phyloP scores from a whole-genome alignment of 2,113 vertebrate genomes.

The Pelusios castaneus region DNA sequence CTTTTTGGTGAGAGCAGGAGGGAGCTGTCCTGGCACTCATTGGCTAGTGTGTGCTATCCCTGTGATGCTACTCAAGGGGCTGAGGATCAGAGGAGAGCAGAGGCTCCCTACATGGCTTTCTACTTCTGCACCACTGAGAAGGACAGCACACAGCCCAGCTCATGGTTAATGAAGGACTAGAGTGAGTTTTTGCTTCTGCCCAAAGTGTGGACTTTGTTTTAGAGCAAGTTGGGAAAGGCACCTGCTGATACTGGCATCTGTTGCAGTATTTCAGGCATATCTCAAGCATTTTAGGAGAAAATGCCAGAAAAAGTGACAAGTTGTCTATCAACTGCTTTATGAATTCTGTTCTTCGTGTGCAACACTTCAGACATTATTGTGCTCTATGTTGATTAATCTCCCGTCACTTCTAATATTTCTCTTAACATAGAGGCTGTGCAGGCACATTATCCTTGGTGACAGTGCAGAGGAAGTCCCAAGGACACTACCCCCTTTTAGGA shows the following conservation, averaged over 20 bases:
- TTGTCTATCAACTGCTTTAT: background rate
- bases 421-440: background rate
- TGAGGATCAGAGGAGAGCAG: too few relatives aligned
- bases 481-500: background rate
- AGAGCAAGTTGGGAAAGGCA: background rate
- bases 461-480: background rate
- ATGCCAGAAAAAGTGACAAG: background rate
- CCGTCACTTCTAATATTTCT: background rate
- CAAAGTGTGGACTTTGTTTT: accelerated
- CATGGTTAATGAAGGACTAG: background rate
- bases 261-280: background rate
- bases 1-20: accelerated
- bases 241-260: background rate
- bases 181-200: background rate
- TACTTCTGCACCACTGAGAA: background rate
- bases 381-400: background rate
- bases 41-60: background rate
- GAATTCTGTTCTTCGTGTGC: background rate
- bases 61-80: background rate
- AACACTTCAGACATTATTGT: background rate
- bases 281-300: background rate
- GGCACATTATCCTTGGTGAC: background rate
- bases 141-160: background rate
- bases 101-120: background rate
- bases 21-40: background rate